phyloP scores from a whole-genome alignment of 1,140 invertebrate species.

The fruit fly (Drosophila melanogaster) region DNA sequence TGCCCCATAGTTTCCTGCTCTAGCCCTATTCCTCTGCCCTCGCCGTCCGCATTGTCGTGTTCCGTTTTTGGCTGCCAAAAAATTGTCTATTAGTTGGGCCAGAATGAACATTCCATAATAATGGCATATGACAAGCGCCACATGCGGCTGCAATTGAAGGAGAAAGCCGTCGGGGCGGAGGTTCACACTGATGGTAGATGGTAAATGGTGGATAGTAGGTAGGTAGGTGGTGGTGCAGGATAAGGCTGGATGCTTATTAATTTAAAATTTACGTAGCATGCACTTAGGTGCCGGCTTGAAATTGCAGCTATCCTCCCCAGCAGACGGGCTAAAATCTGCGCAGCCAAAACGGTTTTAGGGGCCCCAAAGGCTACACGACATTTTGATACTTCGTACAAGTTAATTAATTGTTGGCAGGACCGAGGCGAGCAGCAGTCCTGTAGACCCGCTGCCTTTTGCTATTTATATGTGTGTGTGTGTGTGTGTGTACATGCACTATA shows the following conservation, averaged over 20 bases:
- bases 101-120: conserved; percentile 76
- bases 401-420: conserved; percentile 78
- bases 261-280: conserved; percentile 78
- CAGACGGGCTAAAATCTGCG: conserved; percentile 19
- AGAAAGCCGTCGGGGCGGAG: conserved; percentile 7
- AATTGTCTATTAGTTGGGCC: conserved; percentile 80
- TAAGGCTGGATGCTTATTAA: conserved; percentile 65
- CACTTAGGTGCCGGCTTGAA: conserved; percentile 62
- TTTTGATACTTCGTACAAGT: conserved; percentile 80
- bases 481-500: not conserved
- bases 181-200: not conserved
- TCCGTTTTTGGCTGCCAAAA: conserved; percentile 73
- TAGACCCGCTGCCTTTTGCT: not conserved
- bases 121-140: conserved; percentile 82
- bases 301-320: conserved; percentile 31
- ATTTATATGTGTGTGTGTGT: not conserved
- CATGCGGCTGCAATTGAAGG: conserved; percentile 75
- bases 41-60: conserved; percentile 49
- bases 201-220: too few species aligned
- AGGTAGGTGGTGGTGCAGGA: conserved; percentile 13
- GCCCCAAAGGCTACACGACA: conserved; percentile 63
- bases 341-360: conserved; percentile 17
- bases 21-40: not conserved
- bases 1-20: not conserved
- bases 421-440: conserved; percentile 26